Evolutionary conservation across 2,797 vertebrate genomes (phyloP).

Genomic region (Novumbra hubbsi): DNA sequence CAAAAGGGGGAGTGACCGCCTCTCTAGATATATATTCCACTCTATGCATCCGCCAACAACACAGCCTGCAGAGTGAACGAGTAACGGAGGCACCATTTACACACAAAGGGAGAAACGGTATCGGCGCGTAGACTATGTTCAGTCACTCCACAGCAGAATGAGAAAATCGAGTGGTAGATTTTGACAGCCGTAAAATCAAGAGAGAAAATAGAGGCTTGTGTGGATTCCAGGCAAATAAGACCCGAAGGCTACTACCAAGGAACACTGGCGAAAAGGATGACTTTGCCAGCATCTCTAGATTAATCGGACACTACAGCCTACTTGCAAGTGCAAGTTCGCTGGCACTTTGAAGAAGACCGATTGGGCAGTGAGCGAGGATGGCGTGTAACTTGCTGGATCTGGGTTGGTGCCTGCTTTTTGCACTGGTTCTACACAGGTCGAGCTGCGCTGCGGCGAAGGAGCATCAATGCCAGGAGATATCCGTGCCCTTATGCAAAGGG

Average conservation of each 20-base stretch:
- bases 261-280: conserved; percentile 41
- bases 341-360: conserved; percentile 29
- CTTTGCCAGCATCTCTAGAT: conserved; percentile 29
- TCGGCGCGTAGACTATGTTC: neutral
- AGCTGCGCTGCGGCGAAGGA: conserved; percentile 86
- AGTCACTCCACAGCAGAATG: neutral
- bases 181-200: neutral
- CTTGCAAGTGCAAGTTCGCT: conserved; percentile 47
- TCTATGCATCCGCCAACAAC: conserved; percentile 42
- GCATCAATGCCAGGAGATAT: conserved; percentile 93
- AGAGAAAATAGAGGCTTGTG: neutral
- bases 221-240: conserved; percentile 3
- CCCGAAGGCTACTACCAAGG: neutral
- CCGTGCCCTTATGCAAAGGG: conserved; percentile 93
- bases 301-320: conserved; percentile 34
- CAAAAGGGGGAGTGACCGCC: conserved; percentile 63
- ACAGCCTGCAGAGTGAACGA: conserved; percentile 65
- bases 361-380: conserved; percentile 71
- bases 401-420: conserved; percentile 84
- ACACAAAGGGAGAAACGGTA: conserved; percentile 32
- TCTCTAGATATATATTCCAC: conserved; percentile 78
- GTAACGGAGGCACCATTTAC: conserved; percentile 30
- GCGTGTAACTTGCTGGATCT: conserved; percentile 86
- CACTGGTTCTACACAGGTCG: conserved; percentile 74
- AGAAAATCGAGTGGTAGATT: neutral